A percentile compares a stretch with the other conserved stretches of the same genome.
These are phyloP conservation scores for Muscidifurax raptorellus DNA, from an alignment of 1,140 invertebrate genomes.

Conservation along the genomic window DNA sequence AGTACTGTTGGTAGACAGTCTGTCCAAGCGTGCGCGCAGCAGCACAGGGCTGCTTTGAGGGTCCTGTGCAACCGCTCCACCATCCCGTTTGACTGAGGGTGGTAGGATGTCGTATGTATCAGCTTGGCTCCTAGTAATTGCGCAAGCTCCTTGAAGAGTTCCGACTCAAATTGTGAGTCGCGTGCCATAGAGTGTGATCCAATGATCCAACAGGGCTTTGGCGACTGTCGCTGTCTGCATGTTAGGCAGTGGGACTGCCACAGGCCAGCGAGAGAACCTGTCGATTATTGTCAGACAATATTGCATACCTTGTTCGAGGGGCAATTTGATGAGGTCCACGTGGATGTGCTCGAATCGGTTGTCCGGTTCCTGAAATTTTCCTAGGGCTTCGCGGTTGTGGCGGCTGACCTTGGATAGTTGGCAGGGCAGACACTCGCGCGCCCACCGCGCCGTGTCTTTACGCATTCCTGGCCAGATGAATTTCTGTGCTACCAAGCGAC, in stretches of 20 bases:
- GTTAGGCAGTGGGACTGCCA: neutral
- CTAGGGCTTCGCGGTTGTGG: conserved; percentile 32
- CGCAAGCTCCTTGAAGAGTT: neutral
- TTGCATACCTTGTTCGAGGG: neutral
- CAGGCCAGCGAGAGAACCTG: neutral
- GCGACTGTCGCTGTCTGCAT: neutral
- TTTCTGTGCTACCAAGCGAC: neutral
- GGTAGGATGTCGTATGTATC: neutral
- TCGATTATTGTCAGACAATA: neutral
- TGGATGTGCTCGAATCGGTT: conserved; percentile 19
- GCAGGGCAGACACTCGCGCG: neutral
- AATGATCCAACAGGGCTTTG: neutral
- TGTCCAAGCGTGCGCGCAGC: conserved; percentile 15
- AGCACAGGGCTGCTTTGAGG: neutral
- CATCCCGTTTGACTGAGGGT: conserved; percentile 24
- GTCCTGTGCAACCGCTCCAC: conserved; percentile 1
- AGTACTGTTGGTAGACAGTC: conserved; percentile 48
- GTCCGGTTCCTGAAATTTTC: neutral
- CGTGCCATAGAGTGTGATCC: neutral
- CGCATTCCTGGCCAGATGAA: neutral
- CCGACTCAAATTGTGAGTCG: conserved; percentile 3
- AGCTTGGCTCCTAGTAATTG: neutral
- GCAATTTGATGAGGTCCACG: conserved; percentile 53
- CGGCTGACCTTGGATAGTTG: neutral
- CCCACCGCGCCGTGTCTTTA: neutral